Conservation (phyloP, 2,888 invertebrate genomes). For the Anthophora plumipes region DNA sequence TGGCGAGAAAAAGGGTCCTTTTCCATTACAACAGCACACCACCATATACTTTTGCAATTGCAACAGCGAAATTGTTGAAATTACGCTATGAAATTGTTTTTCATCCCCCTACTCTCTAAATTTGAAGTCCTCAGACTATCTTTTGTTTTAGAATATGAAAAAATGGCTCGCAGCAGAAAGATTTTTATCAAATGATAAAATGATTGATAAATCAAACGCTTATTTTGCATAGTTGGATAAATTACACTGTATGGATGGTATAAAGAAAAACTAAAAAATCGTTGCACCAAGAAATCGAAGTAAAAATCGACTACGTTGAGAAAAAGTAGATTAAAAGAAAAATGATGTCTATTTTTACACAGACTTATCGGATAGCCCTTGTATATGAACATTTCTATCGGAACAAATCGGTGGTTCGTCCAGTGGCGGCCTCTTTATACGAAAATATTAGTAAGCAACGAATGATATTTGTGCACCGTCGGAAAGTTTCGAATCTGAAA, state of each 20-base stretch:
- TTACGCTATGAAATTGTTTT: too few relatives aligned
- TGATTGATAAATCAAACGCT: slow-evolving; percentile 51
- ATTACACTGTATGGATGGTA: slow-evolving; percentile 42
- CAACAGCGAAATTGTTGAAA: too few relatives aligned
- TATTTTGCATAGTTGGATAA: slow-evolving; percentile 53
- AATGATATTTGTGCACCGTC: slow-evolving; percentile 52
- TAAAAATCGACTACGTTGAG: too few relatives aligned
- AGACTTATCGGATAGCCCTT: too few relatives aligned
- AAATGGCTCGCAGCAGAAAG: slow-evolving; percentile 8
- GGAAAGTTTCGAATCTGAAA: slow-evolving; percentile 60
- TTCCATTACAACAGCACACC: too few relatives aligned
- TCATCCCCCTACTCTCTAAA: too few relatives aligned
- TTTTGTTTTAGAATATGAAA: not conserved
- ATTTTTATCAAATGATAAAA: slow-evolving; percentile 45
- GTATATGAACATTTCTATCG: too few relatives aligned
- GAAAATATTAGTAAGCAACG: slow-evolving; percentile 62
- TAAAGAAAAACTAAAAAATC: slow-evolving; percentile 46
- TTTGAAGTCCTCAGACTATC: not conserved
- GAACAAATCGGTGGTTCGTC: not conserved
- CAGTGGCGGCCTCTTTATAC: not conserved
- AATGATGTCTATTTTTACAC: too few relatives aligned
- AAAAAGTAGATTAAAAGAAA: too few relatives aligned
- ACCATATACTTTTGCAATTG: too few relatives aligned
- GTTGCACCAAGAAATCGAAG: too few relatives aligned
- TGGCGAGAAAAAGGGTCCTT: too few relatives aligned